phyloP scores from a whole-genome alignment of 2,797 vertebrate species.

The Notolabrus celidotus region DNA sequence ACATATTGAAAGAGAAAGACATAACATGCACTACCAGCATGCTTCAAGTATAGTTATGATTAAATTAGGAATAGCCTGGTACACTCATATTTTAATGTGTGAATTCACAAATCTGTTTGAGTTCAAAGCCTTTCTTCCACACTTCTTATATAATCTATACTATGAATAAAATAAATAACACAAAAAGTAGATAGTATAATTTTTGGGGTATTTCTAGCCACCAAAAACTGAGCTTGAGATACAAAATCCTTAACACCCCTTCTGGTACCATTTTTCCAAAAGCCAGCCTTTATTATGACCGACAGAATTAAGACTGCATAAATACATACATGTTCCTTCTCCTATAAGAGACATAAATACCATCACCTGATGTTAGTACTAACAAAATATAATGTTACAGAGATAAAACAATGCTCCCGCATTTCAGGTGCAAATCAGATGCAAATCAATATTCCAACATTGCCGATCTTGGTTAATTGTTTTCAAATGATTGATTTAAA shows the following conservation, averaged over 20 bases:
- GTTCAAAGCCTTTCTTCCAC: background rate
- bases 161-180: too few species aligned
- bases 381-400: constrained; percentile 18
- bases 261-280: background rate
- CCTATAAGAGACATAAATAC: constrained; percentile 19
- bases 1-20: background rate
- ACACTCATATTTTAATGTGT: background rate
- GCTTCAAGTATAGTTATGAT: too few species aligned
- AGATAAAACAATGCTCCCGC: constrained; percentile 11
- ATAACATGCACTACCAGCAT: background rate
- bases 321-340: constrained; percentile 25
- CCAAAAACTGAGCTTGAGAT: background rate
- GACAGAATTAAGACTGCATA: constrained; percentile 17
- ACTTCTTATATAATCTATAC: too few species aligned
- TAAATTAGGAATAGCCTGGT: background rate
- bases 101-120: too few species aligned
- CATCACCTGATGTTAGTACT: constrained; percentile 4
- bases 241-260: background rate
- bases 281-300: constrained; percentile 19
- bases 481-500: background rate
- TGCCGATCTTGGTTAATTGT: background rate
- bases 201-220: background rate
- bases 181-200: background rate
- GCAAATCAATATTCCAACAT: constrained; percentile 3
- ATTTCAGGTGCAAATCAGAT: constrained; percentile 19